Evolutionary conservation across 2,888 invertebrate species (phyloP).

Genomic region (Scelioninae gen. 2): DNA sequence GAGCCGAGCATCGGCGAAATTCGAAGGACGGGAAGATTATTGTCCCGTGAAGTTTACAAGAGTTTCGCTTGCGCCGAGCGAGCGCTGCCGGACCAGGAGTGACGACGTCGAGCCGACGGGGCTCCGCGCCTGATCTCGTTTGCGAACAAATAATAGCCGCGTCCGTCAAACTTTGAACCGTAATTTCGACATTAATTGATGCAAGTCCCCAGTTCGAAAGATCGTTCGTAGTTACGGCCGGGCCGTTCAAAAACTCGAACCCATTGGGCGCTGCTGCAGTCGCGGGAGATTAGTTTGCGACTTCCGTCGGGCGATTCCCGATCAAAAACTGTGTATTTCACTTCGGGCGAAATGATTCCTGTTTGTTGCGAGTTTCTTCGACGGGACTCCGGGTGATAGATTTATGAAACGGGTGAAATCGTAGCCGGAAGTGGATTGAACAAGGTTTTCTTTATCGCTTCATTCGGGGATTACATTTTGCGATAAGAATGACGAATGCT

Average conservation of each 20-base stretch:
- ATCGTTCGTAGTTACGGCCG: constrained; percentile 52
- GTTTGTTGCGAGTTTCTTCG: too few species aligned
- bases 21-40: constrained; percentile 57
- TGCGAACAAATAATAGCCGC: constrained; percentile 67
- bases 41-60: constrained; percentile 56
- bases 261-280: constrained; percentile 35
- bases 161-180: constrained; percentile 68
- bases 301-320: constrained; percentile 18
- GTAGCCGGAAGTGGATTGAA: too few species aligned
- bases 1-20: constrained; percentile 53
- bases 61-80: constrained; percentile 54
- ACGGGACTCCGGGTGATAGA: too few species aligned
- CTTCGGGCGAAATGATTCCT: too few species aligned
- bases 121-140: constrained; percentile 55
- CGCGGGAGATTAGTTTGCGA: constrained; percentile 54
- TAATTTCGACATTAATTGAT: constrained; percentile 72
- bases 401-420: too few species aligned
- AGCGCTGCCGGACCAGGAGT: constrained; percentile 49
- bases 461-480: too few species aligned
- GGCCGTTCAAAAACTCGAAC: constrained; percentile 45
- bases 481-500: too few species aligned
- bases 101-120: constrained; percentile 56
- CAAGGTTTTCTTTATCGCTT: too few species aligned
- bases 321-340: constrained; percentile 12
- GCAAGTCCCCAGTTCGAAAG: constrained; percentile 66